These are phyloP conservation scores for Neodiprion lecontei DNA, from an alignment of 1,140 invertebrate genomes.

Conservation along the genomic window DNA sequence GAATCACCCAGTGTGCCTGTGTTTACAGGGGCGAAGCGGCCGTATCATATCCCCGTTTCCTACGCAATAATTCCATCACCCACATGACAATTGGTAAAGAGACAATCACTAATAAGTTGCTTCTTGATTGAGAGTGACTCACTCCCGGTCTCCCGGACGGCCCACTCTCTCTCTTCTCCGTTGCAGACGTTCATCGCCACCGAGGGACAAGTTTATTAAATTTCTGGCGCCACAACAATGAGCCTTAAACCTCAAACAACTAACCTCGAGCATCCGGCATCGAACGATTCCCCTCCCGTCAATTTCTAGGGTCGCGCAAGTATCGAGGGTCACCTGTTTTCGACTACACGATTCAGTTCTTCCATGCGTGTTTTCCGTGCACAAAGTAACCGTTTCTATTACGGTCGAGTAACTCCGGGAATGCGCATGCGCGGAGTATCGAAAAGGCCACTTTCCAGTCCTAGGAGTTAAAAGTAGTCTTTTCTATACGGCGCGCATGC, in stretches of 20 bases:
- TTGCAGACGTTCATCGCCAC: neutral
- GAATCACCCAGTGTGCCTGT: neutral
- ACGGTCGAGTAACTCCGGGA: no score
- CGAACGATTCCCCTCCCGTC: neutral
- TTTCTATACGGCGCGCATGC: no score
- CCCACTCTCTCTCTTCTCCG: constrained; percentile 2
- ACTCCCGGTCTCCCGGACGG: constrained; percentile 25
- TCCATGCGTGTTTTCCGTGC: no score
- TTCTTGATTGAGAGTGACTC: constrained; percentile 58
- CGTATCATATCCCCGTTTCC: constrained; percentile 4
- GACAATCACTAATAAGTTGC: constrained; percentile 56
- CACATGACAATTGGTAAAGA: constrained; percentile 55
- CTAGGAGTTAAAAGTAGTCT: no score
- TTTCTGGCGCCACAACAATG: constrained; percentile 37
- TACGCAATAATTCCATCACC: constrained; percentile 46
- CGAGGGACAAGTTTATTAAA: constrained; percentile 31
- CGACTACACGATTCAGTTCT: no score
- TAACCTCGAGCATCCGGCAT: constrained; percentile 1
- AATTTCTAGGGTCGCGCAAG: no score
- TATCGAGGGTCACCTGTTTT: no score
- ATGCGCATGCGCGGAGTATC: no score
- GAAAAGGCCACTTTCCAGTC: no score
- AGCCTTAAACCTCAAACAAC: neutral
- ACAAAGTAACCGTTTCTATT: no score
- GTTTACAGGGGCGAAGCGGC: neutral